Evolutionary conservation across 2,888 invertebrate genomes (phyloP), one percentile per base, ranked within the genome.

Genomic region (Macrostomum cliftonense): DNA sequence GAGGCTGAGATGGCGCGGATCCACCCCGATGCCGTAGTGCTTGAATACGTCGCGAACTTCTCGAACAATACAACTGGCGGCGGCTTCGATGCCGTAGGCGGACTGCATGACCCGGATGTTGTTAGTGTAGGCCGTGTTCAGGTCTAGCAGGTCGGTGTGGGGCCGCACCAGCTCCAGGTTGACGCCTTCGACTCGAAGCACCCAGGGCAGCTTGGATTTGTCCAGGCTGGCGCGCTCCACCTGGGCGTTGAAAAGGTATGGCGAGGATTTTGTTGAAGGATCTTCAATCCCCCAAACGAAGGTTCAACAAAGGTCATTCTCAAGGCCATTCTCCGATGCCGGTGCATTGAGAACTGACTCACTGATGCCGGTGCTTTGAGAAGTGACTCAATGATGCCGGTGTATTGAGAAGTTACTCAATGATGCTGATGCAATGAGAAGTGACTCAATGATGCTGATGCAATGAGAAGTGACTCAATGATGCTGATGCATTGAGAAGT

Each of bases 21-120:
- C 87, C 2, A 99, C 91, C 11, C 79, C 78, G 61, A 99, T 99
- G 21, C 93, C 93, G 62, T 99, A 99, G 1, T 87, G 88, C 57
- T 82, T 83, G 70, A 99, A 99, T 37, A 97, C 97, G 63, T 86
- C 83, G 67, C 83, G 80, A 43, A 97, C 82, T 76, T 99, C 97
- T 71, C 77, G 61, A 12, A 63, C 58, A 21, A 52, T 42, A 51
- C 42, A 47, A 46, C 79, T 79, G 45, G 79, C 77, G 0, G 91
- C 95, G 0, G 97, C 95, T 74, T 97, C 97, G 55, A 97, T 87
- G 1, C 97, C 97, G 63, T 89, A 97, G 0, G 80, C 83, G 12
- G 78, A 75, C 0, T 87, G 83, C 60, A 97, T 80, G 1, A 81
- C 79, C 61, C 91, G 86, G 53, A 97, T 82, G 64, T 95, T 88